These are phyloP conservation scores for Cepphus grylle DNA, from an alignment of 2,113 vertebrate species.

Conservation along the genomic window DNA sequence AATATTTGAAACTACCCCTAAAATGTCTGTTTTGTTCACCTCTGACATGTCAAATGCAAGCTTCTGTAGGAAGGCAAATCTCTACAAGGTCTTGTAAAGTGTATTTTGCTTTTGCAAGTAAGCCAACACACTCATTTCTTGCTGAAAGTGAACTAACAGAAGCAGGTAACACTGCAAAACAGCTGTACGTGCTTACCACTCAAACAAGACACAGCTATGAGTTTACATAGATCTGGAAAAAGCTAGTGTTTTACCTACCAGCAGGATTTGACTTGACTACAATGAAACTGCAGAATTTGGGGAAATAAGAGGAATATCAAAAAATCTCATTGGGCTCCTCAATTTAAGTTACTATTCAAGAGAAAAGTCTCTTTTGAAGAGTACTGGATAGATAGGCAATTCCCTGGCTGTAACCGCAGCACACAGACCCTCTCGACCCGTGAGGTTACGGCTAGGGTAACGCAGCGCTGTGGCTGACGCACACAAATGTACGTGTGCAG, in stretches of 20 bases:
- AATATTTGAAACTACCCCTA: not conserved
- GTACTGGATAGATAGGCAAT: not conserved
- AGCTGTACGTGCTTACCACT: not conserved
- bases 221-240: not conserved
- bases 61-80: not conserved
- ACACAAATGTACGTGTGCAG: not conserved
- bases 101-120: not conserved
- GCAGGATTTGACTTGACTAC: not conserved
- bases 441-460: not conserved
- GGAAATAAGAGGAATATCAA: not conserved
- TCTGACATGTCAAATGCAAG: not conserved
- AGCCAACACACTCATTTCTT: not conserved
- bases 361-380: not conserved
- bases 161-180: not conserved
- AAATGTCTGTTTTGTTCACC: not conserved
- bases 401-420: not conserved
- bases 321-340: not conserved
- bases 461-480: not conserved
- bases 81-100: not conserved
- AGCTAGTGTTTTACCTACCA: not conserved
- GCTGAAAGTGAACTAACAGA: not conserved
- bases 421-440: not conserved
- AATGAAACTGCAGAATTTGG: not conserved
- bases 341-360: not conserved
- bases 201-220: not conserved